phyloP scores from a whole-genome alignment of 1,140 invertebrate species.

The Ceratosolen solmsi region DNA sequence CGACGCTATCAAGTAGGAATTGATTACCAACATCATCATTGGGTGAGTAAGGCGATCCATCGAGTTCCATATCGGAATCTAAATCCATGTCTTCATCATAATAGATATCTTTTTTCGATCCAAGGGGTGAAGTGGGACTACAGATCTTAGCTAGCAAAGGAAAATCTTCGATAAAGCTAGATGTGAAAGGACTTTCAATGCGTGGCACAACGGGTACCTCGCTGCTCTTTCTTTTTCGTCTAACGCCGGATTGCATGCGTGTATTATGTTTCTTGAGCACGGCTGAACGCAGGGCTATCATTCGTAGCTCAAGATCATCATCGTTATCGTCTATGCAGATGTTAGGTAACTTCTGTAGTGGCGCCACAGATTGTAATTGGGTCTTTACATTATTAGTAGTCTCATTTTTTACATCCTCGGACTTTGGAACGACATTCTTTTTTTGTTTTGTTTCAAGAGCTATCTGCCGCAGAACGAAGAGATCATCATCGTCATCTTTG shows the following conservation, averaged over 20 bases:
- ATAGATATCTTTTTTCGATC: slow-evolving; percentile 45
- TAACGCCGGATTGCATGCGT: slow-evolving; percentile 55
- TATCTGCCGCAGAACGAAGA: slow-evolving; percentile 61
- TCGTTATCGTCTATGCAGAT: slow-evolving; percentile 56
- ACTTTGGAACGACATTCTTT: slow-evolving; percentile 36
- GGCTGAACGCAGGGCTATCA: slow-evolving; percentile 68
- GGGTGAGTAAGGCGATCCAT: slow-evolving; percentile 56
- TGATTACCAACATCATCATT: slow-evolving; percentile 61
- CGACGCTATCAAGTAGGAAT: slow-evolving; percentile 52
- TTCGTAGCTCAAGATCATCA: slow-evolving; percentile 64
- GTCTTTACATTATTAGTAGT: background rate
- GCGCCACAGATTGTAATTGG: background rate
- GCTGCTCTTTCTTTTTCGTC: slow-evolving; percentile 22
- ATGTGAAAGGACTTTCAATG: slow-evolving; percentile 64
- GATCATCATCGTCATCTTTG: slow-evolving; percentile 62
- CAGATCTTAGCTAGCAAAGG: slow-evolving; percentile 50
- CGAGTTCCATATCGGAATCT: slow-evolving; percentile 67
- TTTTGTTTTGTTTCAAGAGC: slow-evolving; percentile 67
- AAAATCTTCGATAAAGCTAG: slow-evolving; percentile 62
- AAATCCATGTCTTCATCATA: slow-evolving; percentile 69
- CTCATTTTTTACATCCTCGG: slow-evolving; percentile 16
- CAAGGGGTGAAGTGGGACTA: slow-evolving; percentile 11
- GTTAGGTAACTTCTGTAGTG: slow-evolving; percentile 28
- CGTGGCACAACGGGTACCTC: slow-evolving; percentile 16
- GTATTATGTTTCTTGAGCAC: slow-evolving; percentile 66